Percentiles rank a stretch among this genome's conserved stretches.
phyloP scores from a whole-genome alignment of 53 echinoderm and acorn worm species.

The Echinarachnius parma region DNA sequence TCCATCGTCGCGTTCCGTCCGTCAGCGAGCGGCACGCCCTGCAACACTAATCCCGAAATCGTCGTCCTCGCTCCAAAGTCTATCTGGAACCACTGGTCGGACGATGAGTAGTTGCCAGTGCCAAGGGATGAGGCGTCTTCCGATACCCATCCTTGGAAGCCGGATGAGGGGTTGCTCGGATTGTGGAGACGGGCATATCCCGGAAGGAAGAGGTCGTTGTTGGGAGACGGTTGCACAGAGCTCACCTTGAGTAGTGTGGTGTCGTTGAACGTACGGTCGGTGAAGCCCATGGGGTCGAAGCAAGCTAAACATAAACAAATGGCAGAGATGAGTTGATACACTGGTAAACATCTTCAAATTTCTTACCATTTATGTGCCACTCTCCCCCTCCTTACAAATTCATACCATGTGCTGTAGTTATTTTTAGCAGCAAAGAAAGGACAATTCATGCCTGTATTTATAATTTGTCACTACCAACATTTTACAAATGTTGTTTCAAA shows the following conservation, averaged over 20 bases:
- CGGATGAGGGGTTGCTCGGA: conserved; percentile 48
- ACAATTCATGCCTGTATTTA: no score
- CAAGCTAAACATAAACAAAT: no score
- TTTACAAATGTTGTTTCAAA: no score
- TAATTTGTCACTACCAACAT: no score
- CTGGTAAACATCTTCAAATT: no score
- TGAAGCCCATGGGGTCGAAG: conserved; percentile 55
- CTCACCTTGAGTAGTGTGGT: conserved; percentile 3
- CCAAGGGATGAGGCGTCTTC: conserved; percentile 21
- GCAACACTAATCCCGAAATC: conserved; percentile 62
- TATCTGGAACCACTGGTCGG: conserved; percentile 66
- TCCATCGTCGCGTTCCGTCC: conserved; percentile 49
- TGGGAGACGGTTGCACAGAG: conserved; percentile 31
- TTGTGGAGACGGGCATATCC: conserved; percentile 68
- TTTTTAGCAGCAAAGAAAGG: no score
- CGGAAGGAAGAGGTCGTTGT: conserved; percentile 47
- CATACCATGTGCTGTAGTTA: no score
- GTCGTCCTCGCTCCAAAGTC: conserved; percentile 64
- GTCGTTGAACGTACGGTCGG: conserved; percentile 34
- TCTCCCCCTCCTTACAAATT: no score
- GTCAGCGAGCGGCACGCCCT: conserved; percentile 63
- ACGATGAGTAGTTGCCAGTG: conserved; percentile 48
- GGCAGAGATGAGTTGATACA: no score
- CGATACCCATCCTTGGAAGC: conserved; percentile 79
- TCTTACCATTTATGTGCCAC: no score